phyloP scores from a whole-genome alignment of 2,113 vertebrate genomes.

The Anthoscopus minutus region DNA sequence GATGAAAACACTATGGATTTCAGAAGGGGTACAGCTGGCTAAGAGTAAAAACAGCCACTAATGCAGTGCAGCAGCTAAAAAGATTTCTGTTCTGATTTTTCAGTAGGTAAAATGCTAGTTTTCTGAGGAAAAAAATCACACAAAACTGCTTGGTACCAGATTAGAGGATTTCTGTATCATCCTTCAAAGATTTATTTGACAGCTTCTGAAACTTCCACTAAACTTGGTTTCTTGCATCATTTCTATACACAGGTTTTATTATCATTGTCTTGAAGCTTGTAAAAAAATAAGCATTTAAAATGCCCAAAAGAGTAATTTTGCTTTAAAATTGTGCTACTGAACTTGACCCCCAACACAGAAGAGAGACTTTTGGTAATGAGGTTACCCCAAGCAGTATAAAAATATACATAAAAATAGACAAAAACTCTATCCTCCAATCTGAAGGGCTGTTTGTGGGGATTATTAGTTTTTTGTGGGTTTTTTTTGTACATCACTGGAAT shows the following conservation, averaged over 20 bases:
- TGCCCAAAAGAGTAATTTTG: slow-evolving; percentile 12
- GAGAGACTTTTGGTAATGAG: not conserved
- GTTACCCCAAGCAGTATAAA: slow-evolving; percentile 46
- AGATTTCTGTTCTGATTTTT: not conserved
- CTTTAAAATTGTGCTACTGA: not conserved
- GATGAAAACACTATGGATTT: not conserved
- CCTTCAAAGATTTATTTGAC: not conserved
- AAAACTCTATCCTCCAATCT: slow-evolving; percentile 6
- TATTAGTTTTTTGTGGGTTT: not conserved
- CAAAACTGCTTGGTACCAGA: not conserved
- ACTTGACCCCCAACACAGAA: not conserved
- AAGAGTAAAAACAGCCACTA: not conserved
- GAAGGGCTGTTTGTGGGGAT: not conserved
- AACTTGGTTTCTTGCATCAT: not conserved
- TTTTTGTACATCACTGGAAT: not conserved
- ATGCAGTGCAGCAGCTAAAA: not conserved
- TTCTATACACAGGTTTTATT: not conserved
- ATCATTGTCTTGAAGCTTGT: not conserved
- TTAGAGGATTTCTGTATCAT: not conserved
- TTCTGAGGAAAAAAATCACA: not conserved
- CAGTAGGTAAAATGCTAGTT: not conserved
- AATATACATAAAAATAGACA: slow-evolving; percentile 54
- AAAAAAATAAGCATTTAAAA: slow-evolving; percentile 20
- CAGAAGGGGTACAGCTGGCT: not conserved
- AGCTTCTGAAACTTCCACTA: not conserved